Conservation (phyloP, 2,888 invertebrate species). For the Heliconius charithonia region DNA sequence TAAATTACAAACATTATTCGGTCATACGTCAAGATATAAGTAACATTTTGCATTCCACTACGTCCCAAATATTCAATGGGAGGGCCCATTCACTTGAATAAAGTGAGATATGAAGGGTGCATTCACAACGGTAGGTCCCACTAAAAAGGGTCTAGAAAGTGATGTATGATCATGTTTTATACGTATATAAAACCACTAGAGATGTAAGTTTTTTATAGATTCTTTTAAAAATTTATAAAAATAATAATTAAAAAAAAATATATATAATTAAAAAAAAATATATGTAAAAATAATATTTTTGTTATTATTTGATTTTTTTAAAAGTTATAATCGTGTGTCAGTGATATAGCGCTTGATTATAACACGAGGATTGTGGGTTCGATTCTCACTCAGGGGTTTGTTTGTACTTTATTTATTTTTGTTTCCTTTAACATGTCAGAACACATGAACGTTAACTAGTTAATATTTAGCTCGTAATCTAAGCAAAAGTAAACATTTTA, state of each 20-base stretch:
- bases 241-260: too few relatives aligned
- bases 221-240: background rate
- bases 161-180: slow-evolving; percentile 33
- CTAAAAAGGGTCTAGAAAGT: slow-evolving; percentile 38
- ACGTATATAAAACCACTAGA: slow-evolving; percentile 28
- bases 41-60: background rate
- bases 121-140: slow-evolving; percentile 23
- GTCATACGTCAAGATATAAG: background rate
- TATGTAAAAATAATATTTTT: background rate
- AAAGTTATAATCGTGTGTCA: too few relatives aligned
- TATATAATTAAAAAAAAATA: too few relatives aligned
- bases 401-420: too few relatives aligned
- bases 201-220: slow-evolving; percentile 21
- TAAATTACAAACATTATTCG: background rate
- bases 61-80: background rate
- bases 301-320: background rate
- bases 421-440: too few relatives aligned
- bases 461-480: too few relatives aligned
- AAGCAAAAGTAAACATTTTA: too few relatives aligned
- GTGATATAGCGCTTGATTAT: too few relatives aligned
- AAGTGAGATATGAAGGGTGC: slow-evolving; percentile 28
- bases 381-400: too few relatives aligned
- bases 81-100: slow-evolving; percentile 15
- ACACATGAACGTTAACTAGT: too few relatives aligned
- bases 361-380: too few relatives aligned